Conservation (phyloP, 2,797 vertebrate species). For the Thalassophryne amazonica region DNA sequence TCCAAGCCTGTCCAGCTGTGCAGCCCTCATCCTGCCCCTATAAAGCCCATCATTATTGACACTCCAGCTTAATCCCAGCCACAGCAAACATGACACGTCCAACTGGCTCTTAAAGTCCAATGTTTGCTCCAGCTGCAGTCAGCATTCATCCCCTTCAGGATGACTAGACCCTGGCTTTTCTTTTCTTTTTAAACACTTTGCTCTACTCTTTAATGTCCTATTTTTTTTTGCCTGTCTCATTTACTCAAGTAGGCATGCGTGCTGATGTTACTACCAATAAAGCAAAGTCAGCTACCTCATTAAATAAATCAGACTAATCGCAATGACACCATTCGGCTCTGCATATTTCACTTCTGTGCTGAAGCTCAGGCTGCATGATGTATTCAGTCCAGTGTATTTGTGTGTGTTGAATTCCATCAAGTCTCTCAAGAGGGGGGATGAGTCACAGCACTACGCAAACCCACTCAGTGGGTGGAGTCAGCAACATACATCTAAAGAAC, state of each 20-base stretch:
- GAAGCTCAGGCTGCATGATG: slow-evolving; percentile 51
- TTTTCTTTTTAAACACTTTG: slow-evolving; percentile 12
- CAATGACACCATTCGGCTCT: slow-evolving; percentile 24
- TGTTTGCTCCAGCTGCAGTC: slow-evolving; percentile 36
- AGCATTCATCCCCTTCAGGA: slow-evolving; percentile 37
- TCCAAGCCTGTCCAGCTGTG: slow-evolving; percentile 60
- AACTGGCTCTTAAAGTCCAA: slow-evolving; percentile 35
- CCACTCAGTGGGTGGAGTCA: slow-evolving; percentile 77
- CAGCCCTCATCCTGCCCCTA: slow-evolving; percentile 43
- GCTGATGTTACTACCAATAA: not conserved
- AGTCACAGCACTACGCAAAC: slow-evolving; percentile 74
- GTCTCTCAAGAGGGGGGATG: slow-evolving; percentile 72
- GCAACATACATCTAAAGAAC: slow-evolving; percentile 56
- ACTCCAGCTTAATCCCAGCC: slow-evolving; percentile 64
- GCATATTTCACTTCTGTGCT: slow-evolving; percentile 36
- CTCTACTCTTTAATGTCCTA: not conserved
- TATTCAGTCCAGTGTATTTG: slow-evolving; percentile 62
- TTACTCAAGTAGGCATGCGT: not conserved
- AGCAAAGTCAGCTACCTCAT: slow-evolving; percentile 7
- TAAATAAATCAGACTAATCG: slow-evolving; percentile 2
- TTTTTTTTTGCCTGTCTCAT: not conserved
- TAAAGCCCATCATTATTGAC: slow-evolving; percentile 65
- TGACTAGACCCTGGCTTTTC: slow-evolving; percentile 8
- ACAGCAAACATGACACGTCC: slow-evolving; percentile 63
- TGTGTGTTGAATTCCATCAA: slow-evolving; percentile 74